A percentile compares a stretch with the other conserved stretches of the same genome.
Conservation (phyloP, 2,113 vertebrate genomes). For the Otus sunia region DNA sequence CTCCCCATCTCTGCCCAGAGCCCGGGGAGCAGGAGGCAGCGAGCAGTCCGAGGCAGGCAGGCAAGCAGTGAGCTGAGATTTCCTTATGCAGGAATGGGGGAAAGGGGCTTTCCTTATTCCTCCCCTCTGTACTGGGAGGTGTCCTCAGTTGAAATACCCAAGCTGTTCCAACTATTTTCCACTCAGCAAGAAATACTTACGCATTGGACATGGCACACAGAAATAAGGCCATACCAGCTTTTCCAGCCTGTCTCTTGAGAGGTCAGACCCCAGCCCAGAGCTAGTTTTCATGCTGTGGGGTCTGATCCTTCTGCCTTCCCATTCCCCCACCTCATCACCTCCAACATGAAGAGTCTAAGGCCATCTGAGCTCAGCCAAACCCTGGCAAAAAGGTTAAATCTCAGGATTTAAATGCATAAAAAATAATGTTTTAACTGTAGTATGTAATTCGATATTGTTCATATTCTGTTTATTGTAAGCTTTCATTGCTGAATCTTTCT, state of each 20-base stretch:
- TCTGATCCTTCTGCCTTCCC: neutral
- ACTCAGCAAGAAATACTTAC: neutral
- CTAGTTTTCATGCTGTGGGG: neutral
- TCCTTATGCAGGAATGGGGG: neutral
- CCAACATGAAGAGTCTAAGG: neutral
- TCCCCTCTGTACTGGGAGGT: neutral
- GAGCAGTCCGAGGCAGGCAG: fast-evolving
- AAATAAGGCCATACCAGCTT: neutral
- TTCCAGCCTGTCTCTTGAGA: neutral
- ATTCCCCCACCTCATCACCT: neutral
- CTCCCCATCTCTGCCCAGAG: neutral
- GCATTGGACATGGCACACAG: fast-evolving
- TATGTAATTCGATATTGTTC: neutral
- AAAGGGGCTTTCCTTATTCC: neutral
- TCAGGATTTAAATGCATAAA: neutral
- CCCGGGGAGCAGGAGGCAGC: neutral
- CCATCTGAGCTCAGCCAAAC: neutral
- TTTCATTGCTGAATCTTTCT: neutral
- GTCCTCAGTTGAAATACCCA: fast-evolving
- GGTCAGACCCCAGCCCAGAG: neutral
- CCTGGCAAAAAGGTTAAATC: neutral
- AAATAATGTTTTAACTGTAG: neutral
- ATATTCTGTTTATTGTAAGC: neutral
- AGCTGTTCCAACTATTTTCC: neutral
- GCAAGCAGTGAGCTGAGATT: neutral